Percentiles rank a stretch among this genome's conserved stretches.
Conservation (phyloP, 2,113 vertebrate genomes). For the Anseranas semipalmata region DNA sequence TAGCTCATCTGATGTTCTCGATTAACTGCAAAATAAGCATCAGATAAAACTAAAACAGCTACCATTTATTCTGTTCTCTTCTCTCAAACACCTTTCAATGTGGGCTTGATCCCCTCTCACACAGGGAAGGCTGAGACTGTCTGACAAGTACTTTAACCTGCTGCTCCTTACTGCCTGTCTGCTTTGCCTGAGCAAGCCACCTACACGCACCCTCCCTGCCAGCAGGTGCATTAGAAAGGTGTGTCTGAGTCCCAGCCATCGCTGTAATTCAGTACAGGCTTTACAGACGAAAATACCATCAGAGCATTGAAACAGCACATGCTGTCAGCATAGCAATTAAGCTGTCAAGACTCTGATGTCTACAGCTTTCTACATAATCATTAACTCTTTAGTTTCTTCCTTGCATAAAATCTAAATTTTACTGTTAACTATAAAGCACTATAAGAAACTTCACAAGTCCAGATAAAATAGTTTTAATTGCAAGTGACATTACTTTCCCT, state of each 20-base stretch:
- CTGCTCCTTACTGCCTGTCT: background rate
- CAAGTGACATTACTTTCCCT: background rate
- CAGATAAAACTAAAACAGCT: background rate
- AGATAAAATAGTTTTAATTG: background rate
- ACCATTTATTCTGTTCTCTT: background rate
- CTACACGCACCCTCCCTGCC: background rate
- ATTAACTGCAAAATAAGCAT: background rate
- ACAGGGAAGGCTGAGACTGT: background rate
- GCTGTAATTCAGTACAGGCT: background rate
- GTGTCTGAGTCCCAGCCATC: background rate
- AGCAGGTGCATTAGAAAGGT: slow-evolving; percentile 33
- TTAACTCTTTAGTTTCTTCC: slow-evolving; percentile 21
- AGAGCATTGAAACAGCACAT: background rate
- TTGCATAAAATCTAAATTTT: background rate
- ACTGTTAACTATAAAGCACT: background rate
- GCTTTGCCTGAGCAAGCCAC: background rate
- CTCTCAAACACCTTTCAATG: background rate
- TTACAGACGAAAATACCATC: background rate
- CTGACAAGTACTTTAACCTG: slow-evolving; percentile 12
- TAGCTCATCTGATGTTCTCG: background rate
- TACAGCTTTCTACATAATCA: background rate
- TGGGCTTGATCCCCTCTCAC: background rate
- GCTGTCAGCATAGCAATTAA: slow-evolving; percentile 50
- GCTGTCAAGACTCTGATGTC: slow-evolving; percentile 8
- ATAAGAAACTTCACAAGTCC: background rate